Evolutionary conservation across 1,140 invertebrate species (phyloP), one percentile per base, ranked within the genome.

Genomic region (Adelges cooleyi): DNA sequence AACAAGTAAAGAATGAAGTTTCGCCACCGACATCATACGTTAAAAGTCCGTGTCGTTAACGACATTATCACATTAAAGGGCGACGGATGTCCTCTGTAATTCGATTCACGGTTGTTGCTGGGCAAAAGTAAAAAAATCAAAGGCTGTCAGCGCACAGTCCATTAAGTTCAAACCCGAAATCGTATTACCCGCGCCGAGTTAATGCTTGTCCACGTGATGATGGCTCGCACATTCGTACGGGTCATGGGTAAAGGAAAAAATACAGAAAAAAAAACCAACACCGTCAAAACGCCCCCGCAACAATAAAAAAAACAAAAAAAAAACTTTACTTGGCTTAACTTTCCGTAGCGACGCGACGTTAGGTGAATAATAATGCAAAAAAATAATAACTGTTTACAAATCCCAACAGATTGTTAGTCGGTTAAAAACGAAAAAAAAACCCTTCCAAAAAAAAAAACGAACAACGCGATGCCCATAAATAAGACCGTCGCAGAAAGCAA

Each of bases 241-340:
- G n/a, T n/a, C n/a, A n/a, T n/a, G n/a, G n/a, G n/a, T n/a, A n/a
- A n/a, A n/a, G n/a, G n/a, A n/a, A n/a, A n/a, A n/a, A n/a, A n/a
- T n/a, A n/a, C n/a, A n/a, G n/a, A n/a, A n/a, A n/a, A n/a, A n/a
- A n/a, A n/a, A n/a, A n/a, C n/a, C n/a, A n/a, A n/a, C n/a, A n/a
- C n/a, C n/a, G n/a, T 46, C 40, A 62, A 62, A 23, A 33, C 29
- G 5, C 44, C 54, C 46, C 44, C 46, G 40, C 46, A 62, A 62
- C 42, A 62, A 62, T 62, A 62, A 62, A 48, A 53, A 53, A 56
- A 59, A 44, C n/a, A n/a, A n/a, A n/a, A n/a, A n/a, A n/a, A 33
- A 33, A 33, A 6, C 11, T 33, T 33, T 33, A 6, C 11, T 33
- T 33, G 5, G 29, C 11, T 6, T 33, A 62, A 62, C 53, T 59